Conservation (phyloP, 2,888 invertebrate genomes). For the Dorcus parallelipipedus region DNA sequence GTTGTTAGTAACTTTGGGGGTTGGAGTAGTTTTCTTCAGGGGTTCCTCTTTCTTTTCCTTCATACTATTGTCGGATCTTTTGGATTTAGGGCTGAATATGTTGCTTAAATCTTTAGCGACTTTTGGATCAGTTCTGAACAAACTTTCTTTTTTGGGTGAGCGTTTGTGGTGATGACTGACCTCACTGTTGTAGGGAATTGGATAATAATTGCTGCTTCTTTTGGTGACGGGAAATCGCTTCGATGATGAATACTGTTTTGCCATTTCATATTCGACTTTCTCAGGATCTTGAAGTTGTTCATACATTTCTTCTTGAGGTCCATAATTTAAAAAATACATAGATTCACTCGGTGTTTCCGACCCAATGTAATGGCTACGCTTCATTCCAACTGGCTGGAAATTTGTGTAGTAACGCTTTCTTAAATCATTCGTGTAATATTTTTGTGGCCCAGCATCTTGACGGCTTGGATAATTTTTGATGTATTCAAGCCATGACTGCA, state of each 20-base stretch:
- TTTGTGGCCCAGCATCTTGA: slow-evolving; percentile 35
- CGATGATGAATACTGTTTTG: slow-evolving; percentile 19
- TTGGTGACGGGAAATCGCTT: slow-evolving; percentile 68
- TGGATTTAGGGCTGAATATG: slow-evolving; percentile 55
- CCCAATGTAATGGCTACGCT: slow-evolving; percentile 30
- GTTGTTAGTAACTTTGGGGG: slow-evolving; percentile 17
- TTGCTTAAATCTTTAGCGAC: slow-evolving; percentile 66
- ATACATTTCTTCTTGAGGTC: slow-evolving; percentile 27
- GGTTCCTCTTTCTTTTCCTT: slow-evolving; percentile 19
- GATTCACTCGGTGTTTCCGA: slow-evolving; percentile 24
- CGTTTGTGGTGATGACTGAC: slow-evolving; percentile 35
- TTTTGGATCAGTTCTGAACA: slow-evolving; percentile 63
- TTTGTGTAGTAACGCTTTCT: slow-evolving; percentile 27
- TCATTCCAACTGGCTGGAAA: slow-evolving; percentile 40
- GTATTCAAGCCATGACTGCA: slow-evolving; percentile 59
- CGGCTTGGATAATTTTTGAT: slow-evolving; percentile 48
- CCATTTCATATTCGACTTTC: background rate
- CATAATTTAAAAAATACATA: slow-evolving; percentile 24
- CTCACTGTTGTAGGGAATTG: slow-evolving; percentile 23
- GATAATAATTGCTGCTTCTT: slow-evolving; percentile 53
- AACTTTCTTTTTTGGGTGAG: slow-evolving; percentile 31
- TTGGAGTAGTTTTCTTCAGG: slow-evolving; percentile 17
- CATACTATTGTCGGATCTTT: slow-evolving; percentile 30
- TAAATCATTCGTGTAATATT: slow-evolving; percentile 13
- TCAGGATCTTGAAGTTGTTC: slow-evolving; percentile 8